Percentiles rank a stretch among this genome's conserved stretches.
phyloP scores from a whole-genome alignment of 2,888 invertebrate species.

The Polia nebulosa region DNA sequence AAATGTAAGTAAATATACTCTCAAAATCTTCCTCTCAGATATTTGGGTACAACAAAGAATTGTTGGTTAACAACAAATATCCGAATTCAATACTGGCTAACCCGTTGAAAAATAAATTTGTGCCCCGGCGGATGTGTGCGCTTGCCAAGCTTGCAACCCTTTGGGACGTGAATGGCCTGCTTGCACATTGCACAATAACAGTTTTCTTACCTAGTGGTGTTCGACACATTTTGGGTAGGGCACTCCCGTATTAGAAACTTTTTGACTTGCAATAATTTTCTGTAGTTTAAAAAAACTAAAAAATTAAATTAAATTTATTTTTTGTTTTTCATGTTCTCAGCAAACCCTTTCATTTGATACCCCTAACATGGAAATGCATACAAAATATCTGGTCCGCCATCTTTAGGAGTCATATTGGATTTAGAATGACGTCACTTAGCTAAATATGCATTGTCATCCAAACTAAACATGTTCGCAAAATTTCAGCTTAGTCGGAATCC shows the following conservation, averaged over 20 bases:
- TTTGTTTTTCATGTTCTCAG: too few species aligned
- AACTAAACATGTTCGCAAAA: too few species aligned
- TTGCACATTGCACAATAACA: slow-evolving; percentile 66
- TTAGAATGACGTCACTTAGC: too few species aligned
- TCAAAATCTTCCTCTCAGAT: slow-evolving; percentile 55
- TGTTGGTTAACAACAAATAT: slow-evolving; percentile 67
- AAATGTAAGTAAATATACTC: slow-evolving; percentile 39
- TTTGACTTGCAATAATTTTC: slow-evolving; percentile 2
- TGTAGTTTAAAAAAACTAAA: too few species aligned
- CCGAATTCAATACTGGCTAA: slow-evolving; percentile 65
- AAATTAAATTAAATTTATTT: too few species aligned
- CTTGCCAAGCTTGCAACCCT: slow-evolving; percentile 63
- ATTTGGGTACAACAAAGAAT: slow-evolving; percentile 61
- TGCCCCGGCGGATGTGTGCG: slow-evolving; percentile 61
- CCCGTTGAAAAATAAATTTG: slow-evolving; percentile 68
- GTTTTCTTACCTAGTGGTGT: slow-evolving; percentile 61
- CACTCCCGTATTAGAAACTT: slow-evolving; percentile 34
- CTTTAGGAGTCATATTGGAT: too few species aligned
- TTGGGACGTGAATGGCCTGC: slow-evolving; percentile 68
- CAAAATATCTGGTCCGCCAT: too few species aligned
- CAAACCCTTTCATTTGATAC: too few species aligned
- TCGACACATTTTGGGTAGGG: slow-evolving; percentile 56
- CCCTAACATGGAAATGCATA: too few species aligned
- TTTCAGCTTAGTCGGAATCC: too few species aligned
- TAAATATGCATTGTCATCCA: too few species aligned